Base-by-base conservation (phyloP, 35 echinoderm and acorn worm genomes). In the Lytechinus variegatus region DNA sequence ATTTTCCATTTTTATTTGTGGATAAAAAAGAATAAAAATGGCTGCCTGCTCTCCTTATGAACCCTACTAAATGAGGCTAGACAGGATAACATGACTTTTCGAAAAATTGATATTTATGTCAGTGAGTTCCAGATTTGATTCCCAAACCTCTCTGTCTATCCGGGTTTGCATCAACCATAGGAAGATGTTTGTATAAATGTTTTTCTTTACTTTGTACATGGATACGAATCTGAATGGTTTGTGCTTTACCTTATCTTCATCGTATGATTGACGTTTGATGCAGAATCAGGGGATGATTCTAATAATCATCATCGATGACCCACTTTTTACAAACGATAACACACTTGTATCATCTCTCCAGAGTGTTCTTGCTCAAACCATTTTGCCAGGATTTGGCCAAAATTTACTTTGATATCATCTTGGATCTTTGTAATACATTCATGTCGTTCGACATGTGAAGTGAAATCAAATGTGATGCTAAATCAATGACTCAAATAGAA, bases 251-350 rank as follows among this genome's bases (percentile, higher is more conserved):
- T 90, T 52, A 90, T 90, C 88, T 90, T 90, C 88, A 90, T 90
- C 28, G 33, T 79, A 13, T 90, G 88, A 90, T 33, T 90, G 88
- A 54, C 88, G 28, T 90, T 44, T 52, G 9, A 54, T 90, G 28
- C 11, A 28, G 10, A 79, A 90, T 29, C n/a, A 21, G 33, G 88
- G 88, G 52, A 90, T 54, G 52, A 14, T 27, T 90, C n/a, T 21
- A 90, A 90, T 52, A 8, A 24, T 52, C 29, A 90, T 90, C 88
- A 44, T 90, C 88, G 52, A 90, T 90, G 88, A 90, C 88, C 88
- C n/a, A 90, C 24, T 44, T 90, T 90, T 14, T 21, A 10, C 88
- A 79, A 79, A 79, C 66, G 66, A 79, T 79, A 79, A 79, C 66
- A 79, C 16, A 79, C 66, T 79, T 79, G 66, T n/a, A 79, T 7